Percentiles rank a stretch among this genome's conserved stretches.
phyloP scores from a whole-genome alignment of 2,888 invertebrate genomes.

The Drosophila neonasuta region DNA sequence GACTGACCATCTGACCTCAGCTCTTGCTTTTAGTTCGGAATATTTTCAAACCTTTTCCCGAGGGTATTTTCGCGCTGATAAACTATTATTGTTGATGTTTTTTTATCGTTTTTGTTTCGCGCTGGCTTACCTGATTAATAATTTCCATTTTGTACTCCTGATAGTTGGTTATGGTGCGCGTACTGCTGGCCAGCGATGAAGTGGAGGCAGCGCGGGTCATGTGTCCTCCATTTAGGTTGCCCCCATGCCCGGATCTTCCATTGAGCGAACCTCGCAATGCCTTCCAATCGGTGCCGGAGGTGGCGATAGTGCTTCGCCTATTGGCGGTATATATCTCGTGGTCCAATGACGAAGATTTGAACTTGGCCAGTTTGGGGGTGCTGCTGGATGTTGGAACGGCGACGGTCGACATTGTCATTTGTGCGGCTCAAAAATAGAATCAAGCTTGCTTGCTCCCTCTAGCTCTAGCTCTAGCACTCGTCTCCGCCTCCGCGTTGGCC shows the following conservation, averaged over 20 bases:
- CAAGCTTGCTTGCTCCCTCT: constrained; percentile 18
- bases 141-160: constrained; percentile 81
- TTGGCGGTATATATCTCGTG: constrained; percentile 76
- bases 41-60: too few relatives aligned
- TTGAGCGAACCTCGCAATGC: constrained; percentile 60
- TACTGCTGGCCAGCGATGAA: constrained; percentile 78
- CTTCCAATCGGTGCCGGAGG: constrained; percentile 68
- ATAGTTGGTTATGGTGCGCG: constrained; percentile 76
- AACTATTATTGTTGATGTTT: background rate
- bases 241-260: constrained; percentile 53
- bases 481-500: background rate
- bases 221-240: constrained; percentile 36
- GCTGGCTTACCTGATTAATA: constrained; percentile 79
- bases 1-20: too few relatives aligned
- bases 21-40: too few relatives aligned
- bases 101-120: constrained; percentile 17
- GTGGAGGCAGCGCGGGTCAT: constrained; percentile 78
- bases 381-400: constrained; percentile 31
- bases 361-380: constrained; percentile 62
- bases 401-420: constrained; percentile 39
- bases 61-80: constrained; percentile 22
- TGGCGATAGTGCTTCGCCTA: constrained; percentile 70
- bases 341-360: constrained; percentile 77
- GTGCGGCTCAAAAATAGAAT: constrained; percentile 33
- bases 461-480: background rate